Base-by-base conservation (phyloP, 2,888 invertebrate species). In the Anoplius nigerrimus region DNA sequence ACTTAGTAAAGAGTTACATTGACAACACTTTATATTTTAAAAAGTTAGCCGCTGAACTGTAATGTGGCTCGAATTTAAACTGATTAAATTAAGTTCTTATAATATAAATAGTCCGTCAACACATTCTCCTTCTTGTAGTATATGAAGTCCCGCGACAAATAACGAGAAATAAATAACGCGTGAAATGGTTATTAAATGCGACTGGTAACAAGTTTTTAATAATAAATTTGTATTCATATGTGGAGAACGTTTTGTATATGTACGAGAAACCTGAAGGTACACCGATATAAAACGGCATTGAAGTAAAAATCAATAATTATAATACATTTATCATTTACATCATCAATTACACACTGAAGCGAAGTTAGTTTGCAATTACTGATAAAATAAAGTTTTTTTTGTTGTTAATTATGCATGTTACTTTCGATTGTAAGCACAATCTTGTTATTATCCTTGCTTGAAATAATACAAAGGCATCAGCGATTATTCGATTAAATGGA, bases 201-300 rank as follows among this genome's bases (percentile, higher is more conserved):
- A 18, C 45, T 45, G 5, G 22, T 34, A 18, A 34, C 34, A 5
- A 57, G 42, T 43, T 34, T 18, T 34, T 55, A 18, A 34, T 45
- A 20, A 43, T 46, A 21, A 43, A 46, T 58, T 43, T 58, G n/a
- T 58, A 22, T 18, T 43, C 22, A 20, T 46, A 46, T 24, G 22
- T 58, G 57, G 46, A 24, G 4, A 21, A 24, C 43, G 24, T 58
- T 43, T 54, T 27, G 11, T 54, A 27, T 27, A 18, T 22, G 27
- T 54, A 24, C 13, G 27, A 54, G 22, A 43, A 58, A 56, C 1
- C 13, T 21, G 43, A n/a, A 22, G 46, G 45, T 43, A 46, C 4
- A 46, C 43, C 43, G 34, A 22, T 58, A 11, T 46, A 58, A 6
- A 43, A 45, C 43, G 6, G 20, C 6, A 42, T 58, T 18, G 34